phyloP scores from a whole-genome alignment of 2,113 vertebrate species.

The Mohoua ochrocephala region DNA sequence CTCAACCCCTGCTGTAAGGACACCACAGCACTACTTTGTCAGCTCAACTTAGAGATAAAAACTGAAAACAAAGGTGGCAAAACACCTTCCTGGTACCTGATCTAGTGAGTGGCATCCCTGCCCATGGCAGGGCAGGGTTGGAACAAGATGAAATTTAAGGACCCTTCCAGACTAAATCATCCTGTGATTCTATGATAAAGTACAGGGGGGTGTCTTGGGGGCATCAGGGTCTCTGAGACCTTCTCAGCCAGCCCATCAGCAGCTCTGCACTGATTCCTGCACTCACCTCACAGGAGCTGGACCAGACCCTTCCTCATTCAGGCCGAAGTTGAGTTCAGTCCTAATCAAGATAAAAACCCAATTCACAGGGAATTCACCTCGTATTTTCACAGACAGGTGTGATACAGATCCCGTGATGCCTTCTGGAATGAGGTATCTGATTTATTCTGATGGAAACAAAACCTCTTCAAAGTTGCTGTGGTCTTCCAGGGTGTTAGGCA shows the following conservation, averaged over 20 bases:
- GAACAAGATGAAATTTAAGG: neutral
- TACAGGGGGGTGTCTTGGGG: neutral
- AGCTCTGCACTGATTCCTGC: neutral
- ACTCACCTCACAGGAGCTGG: neutral
- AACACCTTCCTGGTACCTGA: neutral
- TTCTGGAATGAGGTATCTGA: neutral
- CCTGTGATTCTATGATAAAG: neutral
- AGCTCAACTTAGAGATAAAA: neutral
- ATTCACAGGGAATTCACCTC: neutral
- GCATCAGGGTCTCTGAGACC: neutral
- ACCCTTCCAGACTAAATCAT: neutral
- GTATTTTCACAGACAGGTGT: neutral
- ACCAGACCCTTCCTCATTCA: neutral
- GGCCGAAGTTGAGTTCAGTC: neutral
- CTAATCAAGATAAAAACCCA: neutral
- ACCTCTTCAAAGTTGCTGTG: neutral
- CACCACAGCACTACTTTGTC: neutral
- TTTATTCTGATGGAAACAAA: neutral
- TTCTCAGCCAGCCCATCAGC: neutral
- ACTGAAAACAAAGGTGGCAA: neutral
- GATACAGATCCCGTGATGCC: neutral
- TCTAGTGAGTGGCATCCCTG: neutral
- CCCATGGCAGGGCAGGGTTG: neutral
- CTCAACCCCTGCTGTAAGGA: neutral
- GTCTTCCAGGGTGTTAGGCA: neutral